These are phyloP conservation scores for Drosophila colorata DNA, from an alignment of 2,888 invertebrate species.

Conservation along the genomic window DNA sequence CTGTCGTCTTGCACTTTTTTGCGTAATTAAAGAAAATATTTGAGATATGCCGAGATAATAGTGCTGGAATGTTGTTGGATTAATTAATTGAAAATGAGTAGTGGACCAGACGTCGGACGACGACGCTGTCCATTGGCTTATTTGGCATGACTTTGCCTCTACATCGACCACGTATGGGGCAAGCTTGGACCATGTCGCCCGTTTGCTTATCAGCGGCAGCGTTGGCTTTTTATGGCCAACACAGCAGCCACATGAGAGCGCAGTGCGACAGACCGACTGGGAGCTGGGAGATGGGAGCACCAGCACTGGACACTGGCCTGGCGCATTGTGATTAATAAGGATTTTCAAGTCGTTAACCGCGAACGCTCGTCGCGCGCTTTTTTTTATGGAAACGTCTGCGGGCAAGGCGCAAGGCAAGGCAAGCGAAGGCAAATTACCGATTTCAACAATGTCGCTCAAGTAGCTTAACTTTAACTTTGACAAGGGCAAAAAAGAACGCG, in stretches of 20 bases:
- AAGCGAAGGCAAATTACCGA: slow-evolving; percentile 76
- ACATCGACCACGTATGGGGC: slow-evolving; percentile 21
- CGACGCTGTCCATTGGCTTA: slow-evolving; percentile 51
- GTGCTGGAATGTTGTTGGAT: slow-evolving; percentile 81
- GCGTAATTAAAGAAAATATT: slow-evolving; percentile 81
- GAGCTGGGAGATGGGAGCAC: slow-evolving; percentile 16
- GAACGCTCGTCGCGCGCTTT: slow-evolving; percentile 45
- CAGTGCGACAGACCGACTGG: slow-evolving; percentile 27
- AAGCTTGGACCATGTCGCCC: slow-evolving; percentile 64
- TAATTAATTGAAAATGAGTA: slow-evolving; percentile 81
- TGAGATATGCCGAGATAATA: slow-evolving; percentile 81
- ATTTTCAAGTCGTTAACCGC: slow-evolving; percentile 79
- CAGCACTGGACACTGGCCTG: slow-evolving; percentile 31
- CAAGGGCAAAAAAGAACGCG: slow-evolving; percentile 59
- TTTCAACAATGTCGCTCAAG: slow-evolving; percentile 80
- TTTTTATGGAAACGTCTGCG: slow-evolving; percentile 61
- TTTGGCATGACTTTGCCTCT: slow-evolving; percentile 51
- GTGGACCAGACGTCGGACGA: slow-evolving; percentile 57
- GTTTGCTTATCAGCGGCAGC: slow-evolving; percentile 77
- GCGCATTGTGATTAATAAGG: slow-evolving; percentile 78
- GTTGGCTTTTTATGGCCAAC: slow-evolving; percentile 77
- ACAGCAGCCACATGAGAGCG: slow-evolving; percentile 60
- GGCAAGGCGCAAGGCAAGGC: slow-evolving; percentile 13
- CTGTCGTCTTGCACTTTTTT: slow-evolving; percentile 47
- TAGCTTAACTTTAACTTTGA: slow-evolving; percentile 79